Conservation (phyloP, 2,113 vertebrate genomes). For the Pongo abelii region DNA sequence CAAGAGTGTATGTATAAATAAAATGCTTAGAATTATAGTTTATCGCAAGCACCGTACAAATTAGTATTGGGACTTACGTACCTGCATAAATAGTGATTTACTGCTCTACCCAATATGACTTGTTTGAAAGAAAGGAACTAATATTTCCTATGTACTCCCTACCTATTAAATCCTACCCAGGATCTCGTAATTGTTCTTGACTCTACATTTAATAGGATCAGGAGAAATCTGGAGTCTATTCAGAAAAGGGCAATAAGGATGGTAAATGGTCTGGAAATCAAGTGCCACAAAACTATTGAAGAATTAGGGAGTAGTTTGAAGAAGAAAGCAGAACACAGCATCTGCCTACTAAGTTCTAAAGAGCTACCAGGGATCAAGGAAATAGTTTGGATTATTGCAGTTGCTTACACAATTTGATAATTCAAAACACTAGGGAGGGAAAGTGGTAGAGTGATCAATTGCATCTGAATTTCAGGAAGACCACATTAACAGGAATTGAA, state of each 20-base stretch:
- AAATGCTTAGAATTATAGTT: not conserved
- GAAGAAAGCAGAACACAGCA: not conserved
- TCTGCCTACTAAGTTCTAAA: not conserved
- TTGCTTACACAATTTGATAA: not conserved
- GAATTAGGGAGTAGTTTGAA: not conserved
- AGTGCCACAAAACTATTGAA: not conserved
- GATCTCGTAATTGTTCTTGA: not conserved
- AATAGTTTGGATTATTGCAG: not conserved
- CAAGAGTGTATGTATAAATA: not conserved
- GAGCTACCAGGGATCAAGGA: not conserved
- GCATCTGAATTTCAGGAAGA: not conserved
- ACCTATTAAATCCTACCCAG: not conserved
- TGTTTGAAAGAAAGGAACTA: not conserved
- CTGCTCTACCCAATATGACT: not conserved
- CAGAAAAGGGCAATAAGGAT: not conserved
- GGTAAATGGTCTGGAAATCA: not conserved
- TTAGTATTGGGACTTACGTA: not conserved
- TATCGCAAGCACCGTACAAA: not conserved
- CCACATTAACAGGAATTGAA: not conserved
- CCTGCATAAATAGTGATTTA: not conserved
- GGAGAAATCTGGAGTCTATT: not conserved
- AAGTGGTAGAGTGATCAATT: not conserved
- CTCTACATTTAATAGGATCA: not conserved
- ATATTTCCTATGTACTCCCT: not conserved
- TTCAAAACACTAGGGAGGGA: not conserved